Evolutionary conservation across 2,888 invertebrate genomes (phyloP).

Genomic region (Exephanes ischioxanthus): DNA sequence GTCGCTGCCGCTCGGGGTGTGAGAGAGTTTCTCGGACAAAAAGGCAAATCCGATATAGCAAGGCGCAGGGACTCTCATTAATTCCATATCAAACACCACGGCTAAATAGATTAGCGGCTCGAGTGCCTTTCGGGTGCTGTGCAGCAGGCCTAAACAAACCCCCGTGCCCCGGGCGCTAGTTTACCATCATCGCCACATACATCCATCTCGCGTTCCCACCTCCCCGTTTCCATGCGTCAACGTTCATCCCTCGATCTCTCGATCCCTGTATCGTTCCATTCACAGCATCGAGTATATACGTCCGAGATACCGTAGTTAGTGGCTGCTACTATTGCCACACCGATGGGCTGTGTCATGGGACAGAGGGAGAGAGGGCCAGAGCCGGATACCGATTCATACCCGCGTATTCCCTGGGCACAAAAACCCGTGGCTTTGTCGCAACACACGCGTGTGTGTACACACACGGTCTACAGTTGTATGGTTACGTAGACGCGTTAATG

Average conservation of each 20-base stretch:
- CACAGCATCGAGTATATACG: constrained; percentile 55
- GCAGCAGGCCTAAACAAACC: constrained; percentile 79
- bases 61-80: constrained; percentile 79
- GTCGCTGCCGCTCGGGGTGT: neutral
- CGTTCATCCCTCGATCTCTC: constrained; percentile 49
- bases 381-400: constrained; percentile 52
- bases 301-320: constrained; percentile 35
- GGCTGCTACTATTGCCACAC: constrained; percentile 11
- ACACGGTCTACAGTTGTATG: constrained; percentile 39
- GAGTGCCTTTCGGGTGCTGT: constrained; percentile 80
- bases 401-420: constrained; percentile 44
- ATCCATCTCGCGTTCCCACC: constrained; percentile 54
- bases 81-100: constrained; percentile 84
- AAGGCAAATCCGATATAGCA: constrained; percentile 63
- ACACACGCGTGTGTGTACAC: constrained; percentile 4
- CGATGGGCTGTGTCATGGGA: neutral
- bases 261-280: constrained; percentile 55
- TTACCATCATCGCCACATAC: constrained; percentile 52
- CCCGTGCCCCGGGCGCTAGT: constrained; percentile 63
- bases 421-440: constrained; percentile 64
- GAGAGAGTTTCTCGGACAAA: constrained; percentile 58
- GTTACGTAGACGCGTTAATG: constrained; percentile 79
- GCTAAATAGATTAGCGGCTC: constrained; percentile 84
- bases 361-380: neutral
- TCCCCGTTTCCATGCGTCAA: constrained; percentile 36